Evolutionary conservation across 2,797 vertebrate species (phyloP).

Genomic region (Psittacula echo): DNA sequence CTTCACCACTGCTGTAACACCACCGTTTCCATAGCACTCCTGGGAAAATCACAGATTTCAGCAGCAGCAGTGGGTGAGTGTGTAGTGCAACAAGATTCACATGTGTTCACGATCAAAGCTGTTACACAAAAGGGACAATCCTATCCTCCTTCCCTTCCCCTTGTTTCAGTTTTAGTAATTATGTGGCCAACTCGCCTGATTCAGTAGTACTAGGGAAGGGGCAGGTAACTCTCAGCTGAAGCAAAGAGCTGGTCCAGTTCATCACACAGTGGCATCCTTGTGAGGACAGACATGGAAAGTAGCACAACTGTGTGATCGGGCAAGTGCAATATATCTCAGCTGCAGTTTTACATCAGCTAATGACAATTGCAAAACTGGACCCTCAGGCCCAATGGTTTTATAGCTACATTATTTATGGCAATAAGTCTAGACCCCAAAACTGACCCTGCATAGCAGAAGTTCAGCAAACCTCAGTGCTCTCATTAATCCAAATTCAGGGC

Average conservation of each 20-base stretch:
- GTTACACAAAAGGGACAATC: neutral
- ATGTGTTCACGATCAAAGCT: rapidly evolving
- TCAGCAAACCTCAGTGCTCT: constrained; percentile 52
- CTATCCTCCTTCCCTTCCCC: neutral
- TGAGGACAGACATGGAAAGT: neutral
- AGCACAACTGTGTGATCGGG: neutral
- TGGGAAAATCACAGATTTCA: neutral
- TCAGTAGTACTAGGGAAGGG: neutral
- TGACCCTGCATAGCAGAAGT: constrained; percentile 39
- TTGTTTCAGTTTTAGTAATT: neutral
- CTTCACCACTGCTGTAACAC: neutral
- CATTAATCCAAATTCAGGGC: constrained; percentile 13
- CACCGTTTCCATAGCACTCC: neutral
- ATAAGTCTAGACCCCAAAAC: constrained; percentile 59
- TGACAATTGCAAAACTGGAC: neutral
- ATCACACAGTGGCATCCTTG: rapidly evolving
- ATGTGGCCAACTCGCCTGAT: neutral
- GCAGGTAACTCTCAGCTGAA: neutral
- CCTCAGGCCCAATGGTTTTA: constrained; percentile 35
- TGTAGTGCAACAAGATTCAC: neutral
- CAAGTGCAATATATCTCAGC: neutral
- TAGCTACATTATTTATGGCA: constrained; percentile 64
- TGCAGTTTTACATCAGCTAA: neutral
- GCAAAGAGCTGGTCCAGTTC: neutral
- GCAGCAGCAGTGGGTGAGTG: neutral